A percentile compares a stretch with the other conserved stretches of the same genome.
phyloP scores from a whole-genome alignment of 2,888 invertebrate species.

The Phytoseiulus persimilis region DNA sequence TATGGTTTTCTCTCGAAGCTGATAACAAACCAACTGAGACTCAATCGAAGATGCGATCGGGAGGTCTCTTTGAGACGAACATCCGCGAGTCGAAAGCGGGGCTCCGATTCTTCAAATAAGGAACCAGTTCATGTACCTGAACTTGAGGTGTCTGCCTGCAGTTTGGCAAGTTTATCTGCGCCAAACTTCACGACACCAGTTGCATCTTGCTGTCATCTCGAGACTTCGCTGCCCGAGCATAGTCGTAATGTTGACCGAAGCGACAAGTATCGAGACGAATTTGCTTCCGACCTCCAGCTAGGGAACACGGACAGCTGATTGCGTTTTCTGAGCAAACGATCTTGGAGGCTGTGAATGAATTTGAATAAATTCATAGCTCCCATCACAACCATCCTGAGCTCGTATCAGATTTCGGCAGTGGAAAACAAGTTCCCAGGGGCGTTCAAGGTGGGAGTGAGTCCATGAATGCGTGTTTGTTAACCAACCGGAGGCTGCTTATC shows the following conservation, averaged over 20 bases:
- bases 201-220: no score
- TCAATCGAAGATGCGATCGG: no score
- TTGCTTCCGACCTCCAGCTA: background rate
- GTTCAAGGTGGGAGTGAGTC: background rate
- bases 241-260: background rate
- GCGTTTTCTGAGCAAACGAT: background rate
- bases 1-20: no score
- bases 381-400: background rate
- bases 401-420: background rate
- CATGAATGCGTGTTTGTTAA: background rate
- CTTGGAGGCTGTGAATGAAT: background rate
- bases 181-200: no score
- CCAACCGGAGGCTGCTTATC: slow-evolving; percentile 5
- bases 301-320: background rate
- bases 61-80: no score
- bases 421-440: slow-evolving; percentile 5
- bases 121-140: no score
- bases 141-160: no score
- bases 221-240: no score
- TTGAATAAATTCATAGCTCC: background rate
- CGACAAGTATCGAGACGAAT: background rate
- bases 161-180: no score
- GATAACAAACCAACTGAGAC: no score
- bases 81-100: no score
- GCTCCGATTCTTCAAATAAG: no score